phyloP scores from a whole-genome alignment of 2,797 vertebrate species.

The Gymnodraco acuticeps region DNA sequence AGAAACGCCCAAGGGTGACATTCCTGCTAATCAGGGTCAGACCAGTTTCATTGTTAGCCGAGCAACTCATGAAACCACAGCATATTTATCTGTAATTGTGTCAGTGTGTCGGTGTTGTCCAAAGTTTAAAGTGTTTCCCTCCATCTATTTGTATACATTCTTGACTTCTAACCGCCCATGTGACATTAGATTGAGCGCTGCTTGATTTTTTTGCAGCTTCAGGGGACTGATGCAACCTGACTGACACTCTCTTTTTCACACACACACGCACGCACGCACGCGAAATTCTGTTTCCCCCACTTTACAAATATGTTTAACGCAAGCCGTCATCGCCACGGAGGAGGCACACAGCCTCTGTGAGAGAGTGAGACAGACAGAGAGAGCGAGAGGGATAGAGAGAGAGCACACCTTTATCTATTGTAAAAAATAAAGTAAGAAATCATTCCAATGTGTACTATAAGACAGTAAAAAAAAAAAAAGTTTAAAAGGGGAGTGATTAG shows the following conservation, averaged over 20 bases:
- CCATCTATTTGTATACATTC: slow-evolving; percentile 33
- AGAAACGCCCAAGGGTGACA: slow-evolving; percentile 67
- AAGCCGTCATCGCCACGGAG: too few relatives aligned
- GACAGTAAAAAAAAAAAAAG: too few relatives aligned
- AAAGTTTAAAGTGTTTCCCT: slow-evolving; percentile 50
- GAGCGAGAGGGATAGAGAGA: too few relatives aligned
- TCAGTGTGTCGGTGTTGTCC: slow-evolving; percentile 8
- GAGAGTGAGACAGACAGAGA: too few relatives aligned
- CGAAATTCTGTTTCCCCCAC: too few relatives aligned
- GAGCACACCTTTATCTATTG: too few relatives aligned
- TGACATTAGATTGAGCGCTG: slow-evolving; percentile 24
- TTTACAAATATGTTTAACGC: too few relatives aligned
- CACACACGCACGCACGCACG: background rate
- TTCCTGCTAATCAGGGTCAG: slow-evolving; percentile 68
- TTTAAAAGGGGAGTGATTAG: too few relatives aligned
- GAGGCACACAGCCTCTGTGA: too few relatives aligned
- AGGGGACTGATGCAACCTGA: slow-evolving; percentile 65
- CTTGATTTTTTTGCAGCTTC: slow-evolving; percentile 41
- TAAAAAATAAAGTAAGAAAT: too few relatives aligned
- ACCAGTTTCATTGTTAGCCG: slow-evolving; percentile 52
- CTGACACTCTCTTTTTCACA: slow-evolving; percentile 44
- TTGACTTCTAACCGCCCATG: slow-evolving; percentile 2
- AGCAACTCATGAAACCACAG: slow-evolving; percentile 38
- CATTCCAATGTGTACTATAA: too few relatives aligned
- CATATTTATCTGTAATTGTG: slow-evolving; percentile 45